These are phyloP conservation scores for Hermatobates lingyangjiaoensis DNA, from an alignment of 1,140 invertebrate genomes.

Conservation along the genomic window DNA sequence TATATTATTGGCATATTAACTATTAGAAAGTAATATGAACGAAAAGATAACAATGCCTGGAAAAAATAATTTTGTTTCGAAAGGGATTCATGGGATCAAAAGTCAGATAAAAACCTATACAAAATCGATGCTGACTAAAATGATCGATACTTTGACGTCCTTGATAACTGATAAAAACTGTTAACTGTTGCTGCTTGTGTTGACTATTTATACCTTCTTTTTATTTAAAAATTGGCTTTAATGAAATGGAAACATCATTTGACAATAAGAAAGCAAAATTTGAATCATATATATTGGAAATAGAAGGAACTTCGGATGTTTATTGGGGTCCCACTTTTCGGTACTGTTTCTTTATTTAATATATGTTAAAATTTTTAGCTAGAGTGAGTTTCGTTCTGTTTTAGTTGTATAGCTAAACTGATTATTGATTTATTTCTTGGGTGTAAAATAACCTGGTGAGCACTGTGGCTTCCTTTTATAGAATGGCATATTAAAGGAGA, in stretches of 20 bases:
- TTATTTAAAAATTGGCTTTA: too few species aligned
- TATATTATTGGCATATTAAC: too few species aligned
- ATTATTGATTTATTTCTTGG: background rate
- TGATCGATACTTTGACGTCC: too few species aligned
- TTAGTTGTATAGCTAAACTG: background rate
- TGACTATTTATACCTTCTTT: too few species aligned
- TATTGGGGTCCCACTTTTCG: slow-evolving; percentile 78
- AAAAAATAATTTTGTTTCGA: too few species aligned
- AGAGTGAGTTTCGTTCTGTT: background rate
- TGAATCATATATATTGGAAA: slow-evolving; percentile 60
- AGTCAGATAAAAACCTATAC: too few species aligned
- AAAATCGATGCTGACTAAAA: too few species aligned
- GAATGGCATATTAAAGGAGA: background rate
- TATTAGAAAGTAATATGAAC: too few species aligned
- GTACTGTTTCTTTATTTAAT: slow-evolving; percentile 22
- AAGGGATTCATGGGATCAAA: too few species aligned
- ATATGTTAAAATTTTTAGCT: background rate
- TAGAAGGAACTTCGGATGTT: slow-evolving; percentile 67
- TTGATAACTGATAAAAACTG: too few species aligned
- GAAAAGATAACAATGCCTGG: too few species aligned
- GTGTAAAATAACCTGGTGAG: background rate
- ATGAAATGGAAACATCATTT: slow-evolving; percentile 6
- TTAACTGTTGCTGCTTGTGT: too few species aligned
- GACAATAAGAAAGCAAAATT: slow-evolving; percentile 19
- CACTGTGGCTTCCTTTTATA: background rate